Evolutionary conservation across 2,113 vertebrate genomes (phyloP).

Genomic region (Xiphophorus hellerii): DNA sequence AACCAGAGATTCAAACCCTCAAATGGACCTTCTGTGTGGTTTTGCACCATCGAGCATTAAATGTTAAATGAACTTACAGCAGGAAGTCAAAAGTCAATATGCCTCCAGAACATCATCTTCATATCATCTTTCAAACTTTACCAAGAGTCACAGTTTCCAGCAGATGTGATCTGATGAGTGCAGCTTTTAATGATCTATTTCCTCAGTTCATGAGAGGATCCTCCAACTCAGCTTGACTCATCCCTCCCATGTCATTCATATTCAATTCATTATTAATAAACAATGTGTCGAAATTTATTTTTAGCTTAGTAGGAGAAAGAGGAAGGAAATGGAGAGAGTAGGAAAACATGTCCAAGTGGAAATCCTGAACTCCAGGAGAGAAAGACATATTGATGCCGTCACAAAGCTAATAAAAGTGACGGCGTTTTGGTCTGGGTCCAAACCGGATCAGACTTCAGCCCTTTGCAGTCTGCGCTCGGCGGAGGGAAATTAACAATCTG

Average conservation of each 20-base stretch:
- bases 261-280: conserved; percentile 55
- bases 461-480: conserved; percentile 20
- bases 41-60: no score
- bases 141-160: background rate
- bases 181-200: conserved; percentile 33
- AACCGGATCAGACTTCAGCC: conserved; percentile 54
- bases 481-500: conserved; percentile 66
- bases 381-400: conserved; percentile 23
- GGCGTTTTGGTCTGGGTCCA: conserved; percentile 33
- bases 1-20: no score
- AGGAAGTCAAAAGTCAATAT: no score
- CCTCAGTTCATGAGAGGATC: conserved; percentile 12
- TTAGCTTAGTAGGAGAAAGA: conserved; percentile 27
- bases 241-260: conserved; percentile 47
- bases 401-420: conserved; percentile 45
- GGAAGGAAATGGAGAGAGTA: background rate
- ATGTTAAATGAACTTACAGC: no score
- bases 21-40: no score
- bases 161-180: background rate
- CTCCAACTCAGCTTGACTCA: conserved; percentile 40
- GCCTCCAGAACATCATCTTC: background rate
- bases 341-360: conserved; percentile 15
- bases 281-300: conserved; percentile 52
- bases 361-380: conserved; percentile 11
- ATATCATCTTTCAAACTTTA: background rate